Evolutionary conservation across 2,888 invertebrate genomes (phyloP), one percentile per base, ranked within the genome.

Genomic region (Gymnoscelis rufifasciata): DNA sequence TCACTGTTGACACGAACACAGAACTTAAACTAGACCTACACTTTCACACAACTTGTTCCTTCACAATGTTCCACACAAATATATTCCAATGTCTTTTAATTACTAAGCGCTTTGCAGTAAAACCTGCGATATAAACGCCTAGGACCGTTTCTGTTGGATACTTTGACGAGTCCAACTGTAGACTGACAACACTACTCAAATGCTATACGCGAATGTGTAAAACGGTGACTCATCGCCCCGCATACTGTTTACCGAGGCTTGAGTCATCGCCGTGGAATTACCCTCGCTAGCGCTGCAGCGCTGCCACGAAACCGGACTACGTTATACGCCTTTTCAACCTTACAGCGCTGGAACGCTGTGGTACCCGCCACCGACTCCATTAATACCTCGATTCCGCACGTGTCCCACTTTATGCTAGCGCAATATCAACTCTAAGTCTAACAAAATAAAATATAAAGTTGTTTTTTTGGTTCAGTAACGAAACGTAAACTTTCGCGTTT

Each of bases 201-300:
- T 83, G 84, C 87, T 86, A 80, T 82, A 87, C 88, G 87, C 88
- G 86, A 88, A 87, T 88, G 88, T 88, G 88, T 88, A 87, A 87
- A 88, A 84, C 79, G 86, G 88, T 88, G 88, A 87, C 86, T 88
- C 88, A 88, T 87, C 88, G 88, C 81, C 87, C 87, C 87, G 88
- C 88, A 88, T 87, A 86, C 88, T 88, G 87, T 88, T 88, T 88
- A 87, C 86, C 78, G 83, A 87, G 80, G 87, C 87, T 84, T 87
- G 87, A 87, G 86, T 87, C 87, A 86, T 86, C 88, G 82, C 74
- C 58, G 74, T 71, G 59, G 66, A 66, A 72, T 74, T 65, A 66
- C 59, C 63, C 66, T 54, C 57, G 43, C 52, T 67, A 83, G 83
- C 86, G 71, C 60, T 71, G 62, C 63, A 86, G 83, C 87, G 87